Percentiles rank a stretch among this genome's conserved stretches.
These are phyloP conservation scores for Epinephelus cyanopodus DNA, from an alignment of 2,113 vertebrate genomes.

Conservation along the genomic window DNA sequence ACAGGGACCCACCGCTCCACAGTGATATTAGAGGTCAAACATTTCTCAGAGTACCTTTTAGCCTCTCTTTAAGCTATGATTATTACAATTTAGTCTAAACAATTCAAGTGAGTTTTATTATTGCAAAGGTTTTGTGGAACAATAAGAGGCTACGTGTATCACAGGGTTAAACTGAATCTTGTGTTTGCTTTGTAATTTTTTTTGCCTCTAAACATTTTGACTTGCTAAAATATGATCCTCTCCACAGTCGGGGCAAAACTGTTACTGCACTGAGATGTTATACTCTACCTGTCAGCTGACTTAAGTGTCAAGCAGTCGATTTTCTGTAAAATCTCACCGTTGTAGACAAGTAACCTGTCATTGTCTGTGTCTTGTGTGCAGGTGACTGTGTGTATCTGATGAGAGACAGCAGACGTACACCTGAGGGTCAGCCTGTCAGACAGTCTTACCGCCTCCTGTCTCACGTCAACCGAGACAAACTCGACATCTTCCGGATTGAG, in stretches of 20 bases:
- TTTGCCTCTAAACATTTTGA: background rate
- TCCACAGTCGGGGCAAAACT: background rate
- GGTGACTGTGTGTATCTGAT: conserved; percentile 98
- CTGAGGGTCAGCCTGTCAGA: conserved; percentile 94
- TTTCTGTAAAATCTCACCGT: background rate
- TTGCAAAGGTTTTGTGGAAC: background rate
- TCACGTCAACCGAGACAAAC: conserved; percentile 95
- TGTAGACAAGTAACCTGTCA: conserved; percentile 33
- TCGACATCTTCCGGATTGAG: conserved; percentile 99
- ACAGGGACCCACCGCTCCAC: background rate
- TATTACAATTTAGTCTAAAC: background rate
- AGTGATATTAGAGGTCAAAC: background rate
- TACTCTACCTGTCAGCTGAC: background rate
- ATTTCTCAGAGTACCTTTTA: background rate
- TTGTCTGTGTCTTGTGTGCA: conserved; percentile 68
- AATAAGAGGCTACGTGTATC: background rate
- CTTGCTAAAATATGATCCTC: background rate
- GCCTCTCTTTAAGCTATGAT: background rate
- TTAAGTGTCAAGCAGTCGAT: background rate
- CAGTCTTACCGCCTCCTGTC: conserved; percentile 96
- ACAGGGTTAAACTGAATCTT: background rate
- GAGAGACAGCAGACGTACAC: conserved; percentile 94
- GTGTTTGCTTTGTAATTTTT: background rate
- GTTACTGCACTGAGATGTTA: background rate
- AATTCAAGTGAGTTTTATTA: background rate